Evolutionary conservation across 2,888 invertebrate genomes (phyloP), one percentile per base, ranked within the genome.

Genomic region (Mayetiola destructor): DNA sequence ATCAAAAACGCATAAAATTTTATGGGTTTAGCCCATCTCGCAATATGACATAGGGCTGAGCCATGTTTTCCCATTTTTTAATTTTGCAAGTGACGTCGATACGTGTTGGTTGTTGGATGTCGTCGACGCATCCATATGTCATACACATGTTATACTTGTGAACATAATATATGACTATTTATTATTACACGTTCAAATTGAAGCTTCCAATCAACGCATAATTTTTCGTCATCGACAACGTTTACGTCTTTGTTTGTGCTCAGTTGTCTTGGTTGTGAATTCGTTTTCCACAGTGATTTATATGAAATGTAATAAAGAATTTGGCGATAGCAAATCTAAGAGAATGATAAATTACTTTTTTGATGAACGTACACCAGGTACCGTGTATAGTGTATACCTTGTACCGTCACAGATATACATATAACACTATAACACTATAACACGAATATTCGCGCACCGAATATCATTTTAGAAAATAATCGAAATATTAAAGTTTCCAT

Each of bases 191-290:
- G 27, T n/a, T 48, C 48, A 48, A 48, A 48, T 23, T 48, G n/a
- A 48, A 48, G 48, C 27, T 48, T 48, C 48, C 48, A 48, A 48
- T 48, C 48, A 48, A 48, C 48, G 27, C 48, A 42, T 14, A 23
- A 3, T 39, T 18, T 23, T 2, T 9, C 42, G 23, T 42, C 12
- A 42, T 9, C 23, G 37, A 37, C n/a, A 37, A 16, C 37, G n/a
- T 12, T 37, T 37, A 5, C 3, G 21, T 23, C 20, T 18, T 39
- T 18, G 20, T 40, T 21, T 40, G 20, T 21, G 20, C 21, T 8
- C 12, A 10, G 2, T 20, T 40, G 21, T 39, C 10, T 21, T 12
- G 10, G 3, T 20, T 5, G 36, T 36, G 36, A 8, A 9, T 5
- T 12, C 18, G 39, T 16, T n/a, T 36, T n/a, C 14, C 20, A 18